A percentile compares a stretch with the other conserved stretches of the same genome.
Evolutionary conservation across 2,797 vertebrate genomes (phyloP).

Genomic region (Sphenopsis melanotis): DNA sequence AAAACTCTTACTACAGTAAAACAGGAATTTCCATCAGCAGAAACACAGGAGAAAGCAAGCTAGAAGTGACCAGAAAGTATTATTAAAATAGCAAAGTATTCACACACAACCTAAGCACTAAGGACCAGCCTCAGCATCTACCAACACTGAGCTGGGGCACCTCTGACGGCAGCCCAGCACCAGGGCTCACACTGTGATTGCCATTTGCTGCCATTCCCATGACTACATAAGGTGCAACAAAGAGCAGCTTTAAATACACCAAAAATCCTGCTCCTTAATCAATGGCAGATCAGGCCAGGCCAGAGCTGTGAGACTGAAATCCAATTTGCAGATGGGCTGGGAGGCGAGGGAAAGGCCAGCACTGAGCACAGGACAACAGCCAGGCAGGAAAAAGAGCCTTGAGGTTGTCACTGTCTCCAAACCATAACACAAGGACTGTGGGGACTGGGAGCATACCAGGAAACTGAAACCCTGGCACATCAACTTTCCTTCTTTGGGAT

Average conservation of each 20-base stretch:
- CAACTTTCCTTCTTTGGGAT: background rate
- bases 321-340: background rate
- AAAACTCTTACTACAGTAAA: background rate
- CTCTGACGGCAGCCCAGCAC: background rate
- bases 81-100: background rate
- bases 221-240: background rate
- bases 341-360: background rate
- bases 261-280: background rate
- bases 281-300: background rate
- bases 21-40: background rate
- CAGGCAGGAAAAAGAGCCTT: background rate
- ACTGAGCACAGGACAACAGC: background rate
- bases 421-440: background rate
- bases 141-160: background rate
- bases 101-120: background rate
- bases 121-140: background rate
- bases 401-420: background rate
- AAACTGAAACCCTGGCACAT: background rate
- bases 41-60: background rate
- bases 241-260: background rate
- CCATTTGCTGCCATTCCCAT: background rate
- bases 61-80: background rate
- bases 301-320: background rate
- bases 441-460: background rate
- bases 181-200: rapidly evolving